phyloP scores from a whole-genome alignment of 2,797 vertebrate genomes.

The Alexandromys oeconomus region DNA sequence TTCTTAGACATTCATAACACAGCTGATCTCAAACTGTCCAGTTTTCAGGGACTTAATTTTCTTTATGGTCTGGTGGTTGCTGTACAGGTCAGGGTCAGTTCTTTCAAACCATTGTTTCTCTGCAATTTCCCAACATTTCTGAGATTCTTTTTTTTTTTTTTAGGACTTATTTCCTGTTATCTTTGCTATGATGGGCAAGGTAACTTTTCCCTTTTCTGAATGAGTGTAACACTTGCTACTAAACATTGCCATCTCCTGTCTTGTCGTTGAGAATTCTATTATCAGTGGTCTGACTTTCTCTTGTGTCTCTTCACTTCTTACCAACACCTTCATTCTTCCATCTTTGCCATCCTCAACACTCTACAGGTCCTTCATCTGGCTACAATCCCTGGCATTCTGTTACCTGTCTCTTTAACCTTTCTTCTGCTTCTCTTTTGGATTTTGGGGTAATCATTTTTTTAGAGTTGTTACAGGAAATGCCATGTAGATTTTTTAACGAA shows the following conservation, averaged over 20 bases:
- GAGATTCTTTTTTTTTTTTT: slow-evolving; percentile 17
- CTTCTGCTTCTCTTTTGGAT: background rate
- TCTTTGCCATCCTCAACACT: background rate
- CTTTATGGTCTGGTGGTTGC: background rate
- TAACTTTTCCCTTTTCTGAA: slow-evolving; percentile 3
- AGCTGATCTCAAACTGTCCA: background rate
- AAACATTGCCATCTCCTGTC: background rate
- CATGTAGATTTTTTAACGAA: background rate
- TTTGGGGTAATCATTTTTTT: slow-evolving; percentile 19
- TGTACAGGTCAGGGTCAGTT: background rate
- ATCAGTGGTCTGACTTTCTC: background rate
- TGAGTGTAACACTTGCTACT: background rate
- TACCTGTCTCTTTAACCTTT: background rate
- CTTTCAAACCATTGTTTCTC: background rate
- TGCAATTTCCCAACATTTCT: background rate
- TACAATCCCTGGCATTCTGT: background rate
- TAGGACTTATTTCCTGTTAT: background rate
- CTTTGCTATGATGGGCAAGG: background rate
- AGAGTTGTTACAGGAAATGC: background rate
- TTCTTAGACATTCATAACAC: background rate
- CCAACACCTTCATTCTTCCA: background rate
- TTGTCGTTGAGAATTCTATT: background rate
- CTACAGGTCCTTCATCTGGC: background rate
- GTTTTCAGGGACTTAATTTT: background rate
- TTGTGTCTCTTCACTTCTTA: background rate